Evolutionary conservation across 2,113 vertebrate species (phyloP), one percentile per base, ranked within the genome.

Genomic region (Phylloscopus whistleri): DNA sequence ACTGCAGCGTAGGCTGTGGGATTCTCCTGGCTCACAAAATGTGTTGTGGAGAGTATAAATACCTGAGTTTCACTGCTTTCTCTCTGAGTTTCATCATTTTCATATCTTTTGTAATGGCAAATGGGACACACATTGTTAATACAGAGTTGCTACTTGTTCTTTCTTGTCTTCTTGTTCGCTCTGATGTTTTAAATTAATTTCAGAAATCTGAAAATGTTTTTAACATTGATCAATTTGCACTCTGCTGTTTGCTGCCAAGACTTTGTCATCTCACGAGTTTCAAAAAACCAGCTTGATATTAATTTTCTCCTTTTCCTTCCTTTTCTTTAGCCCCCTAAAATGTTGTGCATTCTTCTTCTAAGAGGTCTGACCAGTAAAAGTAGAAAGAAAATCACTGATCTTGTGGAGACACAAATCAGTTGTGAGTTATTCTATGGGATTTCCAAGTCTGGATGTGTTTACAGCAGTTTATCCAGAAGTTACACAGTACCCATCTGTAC

Each of bases 1-100:
- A 27, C 46, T 70, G 67, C 16, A 66, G 35, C 0, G 0, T 8
- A 31, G 60, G 31, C 58, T 56, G 14, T 0, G 0, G 58, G n/a
- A 13, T 58, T 69, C 56, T 87, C 11, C 2, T 48, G 18, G 21
- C 37, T 82, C 44, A 53, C 75, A 33, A 82, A 90, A 33, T 55
- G 4, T 59, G 3, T 41, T 62, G 28, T 6, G 8, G 37, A 11
- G 24, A 26, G 31, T 68, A 37, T 52, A 59, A 93, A 43, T 68
- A 48, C 19, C 12, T 5, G 33, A 48, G 7, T 48, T 92, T 56
- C 1, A 4, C 37, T 35, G 33, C 43, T 80, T 87, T 76, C 20
- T 72, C 30, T 88, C 27, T 3, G 21, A 59, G 18, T 35, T 84
- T 69, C 52, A 37, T 33, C 0, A 1, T 73, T 64, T 77, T 87